These are phyloP conservation scores for Actinemys pallida DNA, from an alignment of 2,113 vertebrate species.

Conservation along the genomic window DNA sequence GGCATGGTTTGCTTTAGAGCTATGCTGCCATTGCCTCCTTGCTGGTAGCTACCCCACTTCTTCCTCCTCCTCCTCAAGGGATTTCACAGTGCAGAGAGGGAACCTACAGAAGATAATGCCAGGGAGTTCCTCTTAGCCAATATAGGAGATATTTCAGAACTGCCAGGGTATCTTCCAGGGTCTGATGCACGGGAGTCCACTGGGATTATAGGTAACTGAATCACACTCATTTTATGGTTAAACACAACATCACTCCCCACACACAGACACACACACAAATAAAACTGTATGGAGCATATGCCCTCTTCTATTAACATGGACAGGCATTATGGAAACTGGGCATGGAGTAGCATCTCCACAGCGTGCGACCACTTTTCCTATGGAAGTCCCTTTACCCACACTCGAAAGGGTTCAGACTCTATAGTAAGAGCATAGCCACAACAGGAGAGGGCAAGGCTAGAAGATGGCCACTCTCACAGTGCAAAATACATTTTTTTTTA, in stretches of 20 bases:
- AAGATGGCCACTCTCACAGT: neutral
- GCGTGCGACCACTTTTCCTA: neutral
- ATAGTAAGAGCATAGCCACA: neutral
- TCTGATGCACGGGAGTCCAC: neutral
- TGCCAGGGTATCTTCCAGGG: neutral
- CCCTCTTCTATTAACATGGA: neutral
- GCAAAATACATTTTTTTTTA: neutral
- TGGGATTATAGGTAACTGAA: neutral
- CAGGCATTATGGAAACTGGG: neutral
- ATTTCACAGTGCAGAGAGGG: neutral
- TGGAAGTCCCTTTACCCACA: neutral
- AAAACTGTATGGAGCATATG: neutral
- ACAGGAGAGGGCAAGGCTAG: neutral
- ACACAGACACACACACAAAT: neutral
- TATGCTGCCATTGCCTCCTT: fast-evolving
- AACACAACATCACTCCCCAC: neutral
- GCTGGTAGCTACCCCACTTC: neutral
- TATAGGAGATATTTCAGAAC: neutral
- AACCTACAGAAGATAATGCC: neutral
- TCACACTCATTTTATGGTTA: neutral
- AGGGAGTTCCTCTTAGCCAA: neutral
- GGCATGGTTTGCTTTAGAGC: neutral
- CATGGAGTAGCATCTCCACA: neutral
- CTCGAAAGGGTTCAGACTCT: neutral
- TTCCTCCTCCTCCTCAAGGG: neutral